Conservation (phyloP, 2,113 vertebrate species). For the Oxygymnocypris stewartii region DNA sequence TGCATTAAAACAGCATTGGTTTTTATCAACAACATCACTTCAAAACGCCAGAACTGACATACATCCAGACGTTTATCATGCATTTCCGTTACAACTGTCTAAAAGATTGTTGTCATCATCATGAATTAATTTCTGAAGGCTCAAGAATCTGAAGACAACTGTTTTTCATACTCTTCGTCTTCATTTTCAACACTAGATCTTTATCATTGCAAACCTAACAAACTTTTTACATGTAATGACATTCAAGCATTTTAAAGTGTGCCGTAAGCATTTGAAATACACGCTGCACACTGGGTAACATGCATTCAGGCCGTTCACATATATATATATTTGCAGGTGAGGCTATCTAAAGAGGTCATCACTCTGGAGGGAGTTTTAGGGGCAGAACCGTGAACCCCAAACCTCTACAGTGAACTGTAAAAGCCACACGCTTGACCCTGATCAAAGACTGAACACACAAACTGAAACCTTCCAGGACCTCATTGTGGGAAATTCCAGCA, state of each 20-base stretch:
- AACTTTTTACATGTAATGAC: not conserved
- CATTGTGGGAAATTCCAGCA: slow-evolving; percentile 25
- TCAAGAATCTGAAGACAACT: too few species aligned
- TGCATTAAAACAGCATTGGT: not conserved
- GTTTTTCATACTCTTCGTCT: too few species aligned
- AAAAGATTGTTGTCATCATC: not conserved
- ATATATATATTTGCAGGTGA: not conserved
- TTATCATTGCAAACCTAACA: not conserved
- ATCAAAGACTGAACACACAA: slow-evolving; percentile 53
- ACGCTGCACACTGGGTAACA: not conserved
- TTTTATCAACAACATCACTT: not conserved
- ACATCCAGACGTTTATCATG: not conserved
- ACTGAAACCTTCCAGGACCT: slow-evolving; percentile 41
- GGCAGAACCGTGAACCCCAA: slow-evolving; percentile 46
- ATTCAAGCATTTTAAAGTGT: not conserved
- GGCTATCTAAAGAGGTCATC: slow-evolving; percentile 72
- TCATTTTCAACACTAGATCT: not conserved
- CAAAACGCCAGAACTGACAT: not conserved
- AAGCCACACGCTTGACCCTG: slow-evolving; percentile 51
- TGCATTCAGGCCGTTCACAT: not conserved
- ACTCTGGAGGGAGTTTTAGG: not conserved
- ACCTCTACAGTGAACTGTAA: slow-evolving; percentile 50
- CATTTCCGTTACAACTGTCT: not conserved
- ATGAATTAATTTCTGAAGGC: not conserved
- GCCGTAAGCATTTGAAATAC: not conserved